Evolutionary conservation across 2,113 vertebrate genomes (phyloP), one percentile per base, ranked within the genome.

Genomic region (Ammodramus savannarum): DNA sequence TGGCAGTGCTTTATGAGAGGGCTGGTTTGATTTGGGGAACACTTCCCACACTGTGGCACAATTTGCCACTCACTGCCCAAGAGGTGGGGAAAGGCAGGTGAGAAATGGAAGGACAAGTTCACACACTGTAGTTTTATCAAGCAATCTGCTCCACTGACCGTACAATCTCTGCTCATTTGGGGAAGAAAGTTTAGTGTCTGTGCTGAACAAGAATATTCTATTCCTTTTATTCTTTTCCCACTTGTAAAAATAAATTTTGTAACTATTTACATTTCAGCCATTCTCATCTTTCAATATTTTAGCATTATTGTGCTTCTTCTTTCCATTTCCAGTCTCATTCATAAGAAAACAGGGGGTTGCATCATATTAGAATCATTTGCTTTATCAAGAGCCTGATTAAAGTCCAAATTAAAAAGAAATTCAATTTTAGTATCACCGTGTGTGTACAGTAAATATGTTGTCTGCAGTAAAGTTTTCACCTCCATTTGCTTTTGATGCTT

Each of bases 401-500:
- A 77, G 12, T 65, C 73, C 66, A 52, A 89, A 92, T 75, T 36
- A 51, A 79, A 88, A 88, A 68, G 2, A 54, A 83, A 78, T 71
- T 81, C 5, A 22, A 32, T 77, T 84, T 57, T 86, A 66, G 52
- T 73, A 75, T 89, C 31, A 44, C 29, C 29, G 1, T 63, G 29
- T 43, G 13, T 25, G 5, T 43, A 81, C 57, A 67, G 74, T 90
- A 83, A 96, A 76, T 51, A 69, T 52, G 31, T 52, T 86, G 68
- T 94, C 94, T 90, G 82, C 34, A 65, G 87, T 68, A 54, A 96
- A 95, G 87, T 96, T 96, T 94, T 91, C 71, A 85, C 71, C 89
- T 96, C 88, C 76, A 27, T 97, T 97, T 96, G 92, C 84, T 96
- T 92, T 85, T 66, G 87, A 62, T 94, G 87, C 90, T 96, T 95